phyloP scores from a whole-genome alignment of 2,113 vertebrate genomes.

The Lagopus muta region DNA sequence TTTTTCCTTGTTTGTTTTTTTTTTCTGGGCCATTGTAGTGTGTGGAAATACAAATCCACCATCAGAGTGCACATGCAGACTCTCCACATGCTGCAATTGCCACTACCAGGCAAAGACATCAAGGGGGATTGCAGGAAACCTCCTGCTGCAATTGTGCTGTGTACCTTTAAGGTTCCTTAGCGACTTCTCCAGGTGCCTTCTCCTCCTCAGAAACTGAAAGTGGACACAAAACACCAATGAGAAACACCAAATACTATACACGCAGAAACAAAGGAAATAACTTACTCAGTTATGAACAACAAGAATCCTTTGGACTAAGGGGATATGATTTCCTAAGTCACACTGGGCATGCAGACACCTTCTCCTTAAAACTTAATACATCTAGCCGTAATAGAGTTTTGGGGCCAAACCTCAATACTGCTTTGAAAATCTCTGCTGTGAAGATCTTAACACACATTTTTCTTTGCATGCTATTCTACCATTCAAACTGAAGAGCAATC shows the following conservation, averaged over 20 bases:
- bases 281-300: neutral
- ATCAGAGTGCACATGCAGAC: neutral
- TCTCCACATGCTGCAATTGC: neutral
- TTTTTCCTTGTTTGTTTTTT: neutral
- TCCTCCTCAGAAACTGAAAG: conserved; percentile 49
- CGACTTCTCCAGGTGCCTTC: conserved; percentile 10
- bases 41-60: neutral
- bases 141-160: neutral
- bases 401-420: neutral
- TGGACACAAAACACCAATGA: conserved; percentile 5
- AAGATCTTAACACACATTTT: neutral
- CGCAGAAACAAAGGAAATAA: neutral
- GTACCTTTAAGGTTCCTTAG: conserved; percentile 59
- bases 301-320: neutral
- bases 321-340: neutral
- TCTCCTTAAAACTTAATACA: neutral
- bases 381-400: neutral
- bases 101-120: neutral
- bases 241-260: neutral
- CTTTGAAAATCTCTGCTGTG: neutral
- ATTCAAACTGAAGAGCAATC: neutral
- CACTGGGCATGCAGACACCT: neutral
- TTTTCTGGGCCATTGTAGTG: neutral
- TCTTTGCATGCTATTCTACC: neutral
- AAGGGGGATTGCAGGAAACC: neutral